Evolutionary conservation across 2,888 invertebrate genomes (phyloP).

Genomic region (Caenorhabditis wallacei): DNA sequence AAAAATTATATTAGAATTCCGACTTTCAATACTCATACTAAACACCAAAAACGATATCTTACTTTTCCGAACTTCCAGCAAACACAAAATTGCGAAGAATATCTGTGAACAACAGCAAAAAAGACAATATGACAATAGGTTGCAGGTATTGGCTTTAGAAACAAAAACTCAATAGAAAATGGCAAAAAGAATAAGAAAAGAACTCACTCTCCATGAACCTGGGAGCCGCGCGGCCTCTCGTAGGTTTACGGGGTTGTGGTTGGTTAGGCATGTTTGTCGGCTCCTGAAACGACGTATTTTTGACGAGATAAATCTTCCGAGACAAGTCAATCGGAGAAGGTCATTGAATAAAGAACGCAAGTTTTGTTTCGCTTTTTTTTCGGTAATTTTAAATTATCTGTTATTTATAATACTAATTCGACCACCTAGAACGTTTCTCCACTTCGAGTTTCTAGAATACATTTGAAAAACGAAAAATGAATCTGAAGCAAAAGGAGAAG

Average conservation of each 20-base stretch:
- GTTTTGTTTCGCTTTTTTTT: not conserved
- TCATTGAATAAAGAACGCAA: slow-evolving; percentile 33
- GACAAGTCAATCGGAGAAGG: slow-evolving; percentile 54
- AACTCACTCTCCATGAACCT: slow-evolving; percentile 62
- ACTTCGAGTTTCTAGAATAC: too few species aligned
- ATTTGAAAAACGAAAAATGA: slow-evolving; percentile 48
- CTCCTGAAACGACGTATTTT: slow-evolving; percentile 45
- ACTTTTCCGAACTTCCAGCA: not conserved
- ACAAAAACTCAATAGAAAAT: slow-evolving; percentile 28
- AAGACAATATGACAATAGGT: slow-evolving; percentile 29
- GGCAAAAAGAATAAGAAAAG: slow-evolving; percentile 14
- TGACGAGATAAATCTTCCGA: slow-evolving; percentile 58
- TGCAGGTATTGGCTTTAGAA: slow-evolving; percentile 19
- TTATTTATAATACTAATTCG: too few species aligned
- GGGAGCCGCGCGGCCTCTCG: slow-evolving; percentile 63
- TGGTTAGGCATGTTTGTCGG: slow-evolving; percentile 58
- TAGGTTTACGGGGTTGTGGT: slow-evolving; percentile 61
- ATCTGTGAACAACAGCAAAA: slow-evolving; percentile 21
- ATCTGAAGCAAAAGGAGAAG: slow-evolving; percentile 10
- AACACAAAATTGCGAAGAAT: too few species aligned
- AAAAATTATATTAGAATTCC: too few species aligned
- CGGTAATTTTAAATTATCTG: not conserved
- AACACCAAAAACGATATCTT: not conserved
- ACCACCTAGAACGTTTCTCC: too few species aligned
- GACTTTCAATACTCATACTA: too few species aligned